These are phyloP conservation scores for Eurytoma californica DNA, from an alignment of 2,888 invertebrate species.

Conservation along the genomic window DNA sequence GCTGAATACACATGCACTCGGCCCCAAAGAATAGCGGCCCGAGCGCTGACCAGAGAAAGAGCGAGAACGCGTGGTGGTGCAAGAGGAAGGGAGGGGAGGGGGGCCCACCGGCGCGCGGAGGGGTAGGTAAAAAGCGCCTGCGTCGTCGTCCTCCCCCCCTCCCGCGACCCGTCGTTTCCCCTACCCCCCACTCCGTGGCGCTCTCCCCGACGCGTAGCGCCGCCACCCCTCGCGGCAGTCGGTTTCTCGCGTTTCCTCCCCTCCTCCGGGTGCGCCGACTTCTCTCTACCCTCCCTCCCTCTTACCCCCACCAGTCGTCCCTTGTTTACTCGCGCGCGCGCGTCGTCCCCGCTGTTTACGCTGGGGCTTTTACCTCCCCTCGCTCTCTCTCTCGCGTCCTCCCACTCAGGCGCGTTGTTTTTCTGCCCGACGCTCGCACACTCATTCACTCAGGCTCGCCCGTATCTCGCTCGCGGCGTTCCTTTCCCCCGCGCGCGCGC, in stretches of 20 bases:
- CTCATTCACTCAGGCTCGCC: neutral
- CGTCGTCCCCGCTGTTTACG: constrained; percentile 1
- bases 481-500: neutral
- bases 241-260: neutral
- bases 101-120: neutral
- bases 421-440: constrained; percentile 2
- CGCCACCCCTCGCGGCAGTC: neutral
- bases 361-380: constrained; percentile 14
- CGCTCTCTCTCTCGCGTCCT: neutral
- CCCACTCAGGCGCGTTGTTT: constrained; percentile 12
- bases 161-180: neutral
- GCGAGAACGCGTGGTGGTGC: neutral
- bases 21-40: constrained; percentile 2
- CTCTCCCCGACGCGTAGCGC: neutral
- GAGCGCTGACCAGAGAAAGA: neutral
- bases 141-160: neutral
- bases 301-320: neutral
- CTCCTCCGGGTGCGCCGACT: constrained; percentile 9
- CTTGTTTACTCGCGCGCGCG: constrained; percentile 18
- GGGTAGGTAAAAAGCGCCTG: neutral
- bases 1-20: constrained; percentile 24
- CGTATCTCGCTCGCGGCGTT: neutral
- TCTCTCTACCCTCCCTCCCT: constrained; percentile 8
- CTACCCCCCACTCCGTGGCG: neutral
- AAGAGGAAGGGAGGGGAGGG: neutral